Base-by-base conservation (phyloP, 2,113 vertebrate species). In the Pycnonotus jocosus region DNA sequence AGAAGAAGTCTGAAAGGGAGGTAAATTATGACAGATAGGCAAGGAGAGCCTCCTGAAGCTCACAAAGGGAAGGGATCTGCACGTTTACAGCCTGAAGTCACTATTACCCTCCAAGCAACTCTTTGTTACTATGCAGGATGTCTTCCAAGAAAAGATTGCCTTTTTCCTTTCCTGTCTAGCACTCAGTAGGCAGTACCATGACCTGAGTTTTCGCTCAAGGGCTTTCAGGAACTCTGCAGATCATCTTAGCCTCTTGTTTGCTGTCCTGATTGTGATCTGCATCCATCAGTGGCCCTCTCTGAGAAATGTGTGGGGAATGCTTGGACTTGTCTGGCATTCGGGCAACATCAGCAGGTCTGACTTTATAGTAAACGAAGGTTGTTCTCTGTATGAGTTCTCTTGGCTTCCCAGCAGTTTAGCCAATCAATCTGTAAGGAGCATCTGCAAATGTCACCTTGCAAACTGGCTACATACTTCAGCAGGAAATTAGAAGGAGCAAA, bases 361-460 rank as follows among this genome's bases (percentile, higher is more conserved):
- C 73, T 97, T 93, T 16, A 48, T 81, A 72, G 66, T 51, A 62
- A 48, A 70, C 15, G 7, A 94, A 94, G 93, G 91, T 95, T 31
- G 2, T 88, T 69, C 80, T 94, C 94, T 72, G 4, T 72, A 81
- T 3, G 21, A 96, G 83, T 95, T 87, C 84, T 92, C 76, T 89
- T 0, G 0, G 66, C 81, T 96, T 81, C 91, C 79, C 70, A 82
- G 84, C 58, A 93, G 80, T 90, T 93, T 65, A 94, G 57, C 85
- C 90, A 86, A 91, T 95, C 88, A 88, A 37, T 97, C 74, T 86
- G 40, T 62, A 66, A 84, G 81, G 53, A 91, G 90, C 68, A 86
- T 91, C 76, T 83, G 70, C 83, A 96, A 96, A 93, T 92, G 94
- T 97, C 96, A 96, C 93, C 91, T 97, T 97, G 91, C 90, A 92